These are phyloP conservation scores for Uromys caudimaculatus DNA, from an alignment of 2,797 vertebrate species.

Conservation along the genomic window DNA sequence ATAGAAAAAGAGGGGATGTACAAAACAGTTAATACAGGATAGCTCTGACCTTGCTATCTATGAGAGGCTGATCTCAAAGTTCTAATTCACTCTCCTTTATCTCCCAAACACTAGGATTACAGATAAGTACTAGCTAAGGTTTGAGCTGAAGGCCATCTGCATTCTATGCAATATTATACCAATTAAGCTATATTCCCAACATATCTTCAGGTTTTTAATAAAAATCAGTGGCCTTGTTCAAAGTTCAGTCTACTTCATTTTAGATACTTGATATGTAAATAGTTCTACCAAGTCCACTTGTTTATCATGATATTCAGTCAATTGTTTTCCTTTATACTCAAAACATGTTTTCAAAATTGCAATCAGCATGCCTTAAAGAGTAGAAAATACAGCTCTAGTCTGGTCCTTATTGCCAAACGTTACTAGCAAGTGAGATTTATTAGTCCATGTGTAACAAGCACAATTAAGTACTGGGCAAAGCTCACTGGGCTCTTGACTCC, in stretches of 20 bases:
- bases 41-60: neutral
- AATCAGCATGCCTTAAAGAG: neutral
- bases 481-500: neutral
- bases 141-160: neutral
- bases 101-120: neutral
- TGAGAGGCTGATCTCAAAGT: neutral
- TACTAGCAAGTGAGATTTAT: neutral
- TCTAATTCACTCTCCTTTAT: neutral
- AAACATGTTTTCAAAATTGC: neutral
- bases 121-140: too few species aligned
- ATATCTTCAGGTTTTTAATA: slow-evolving; percentile 37
- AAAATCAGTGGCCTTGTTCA: neutral
- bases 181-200: too few species aligned
- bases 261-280: neutral
- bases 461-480: neutral
- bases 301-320: neutral
- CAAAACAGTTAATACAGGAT: neutral
- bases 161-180: neutral
- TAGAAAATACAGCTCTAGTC: neutral
- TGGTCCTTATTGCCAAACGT: neutral
- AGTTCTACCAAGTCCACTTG: neutral
- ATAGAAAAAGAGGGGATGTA: neutral
- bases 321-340: neutral
- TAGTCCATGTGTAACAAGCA: neutral
- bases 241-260: neutral